These are phyloP conservation scores for Microchirus variegatus DNA, from an alignment of 2,797 vertebrate genomes.

Conservation along the genomic window DNA sequence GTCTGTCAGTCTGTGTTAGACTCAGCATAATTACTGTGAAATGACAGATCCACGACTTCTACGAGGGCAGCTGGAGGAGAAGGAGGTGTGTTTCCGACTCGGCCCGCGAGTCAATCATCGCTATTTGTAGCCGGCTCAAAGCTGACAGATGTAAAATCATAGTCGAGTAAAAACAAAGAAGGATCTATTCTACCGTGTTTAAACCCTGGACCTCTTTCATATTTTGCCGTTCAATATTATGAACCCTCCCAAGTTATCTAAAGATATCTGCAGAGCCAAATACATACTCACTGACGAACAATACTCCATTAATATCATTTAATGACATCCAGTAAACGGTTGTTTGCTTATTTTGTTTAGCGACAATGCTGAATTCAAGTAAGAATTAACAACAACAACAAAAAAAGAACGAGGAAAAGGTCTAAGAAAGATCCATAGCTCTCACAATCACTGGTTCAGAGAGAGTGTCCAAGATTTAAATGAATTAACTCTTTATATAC, in stretches of 20 bases:
- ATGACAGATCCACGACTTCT: constrained; percentile 69
- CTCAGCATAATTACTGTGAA: constrained; percentile 82
- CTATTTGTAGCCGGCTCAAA: constrained; percentile 52
- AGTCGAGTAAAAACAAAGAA: constrained; percentile 10
- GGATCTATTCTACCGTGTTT: constrained; percentile 13
- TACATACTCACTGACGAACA: constrained; percentile 14
- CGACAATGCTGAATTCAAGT: constrained; percentile 38
- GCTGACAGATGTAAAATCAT: constrained; percentile 28
- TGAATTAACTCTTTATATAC: neutral
- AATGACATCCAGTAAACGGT: constrained; percentile 12
- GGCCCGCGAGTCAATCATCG: constrained; percentile 69
- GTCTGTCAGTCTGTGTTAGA: constrained; percentile 80
- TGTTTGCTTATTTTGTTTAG: constrained; percentile 22
- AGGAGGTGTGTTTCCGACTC: constrained; percentile 63
- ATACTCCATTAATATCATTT: constrained; percentile 16
- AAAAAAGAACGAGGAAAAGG: too few species aligned
- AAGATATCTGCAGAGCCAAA: constrained; percentile 23
- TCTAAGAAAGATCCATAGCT: constrained; percentile 19
- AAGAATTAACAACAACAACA: constrained; percentile 19
- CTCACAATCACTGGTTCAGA: constrained; percentile 32
- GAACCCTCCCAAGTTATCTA: constrained; percentile 2
- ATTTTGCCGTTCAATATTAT: constrained; percentile 2
- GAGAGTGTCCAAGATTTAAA: neutral
- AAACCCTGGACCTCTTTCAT: constrained; percentile 5
- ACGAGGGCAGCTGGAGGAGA: constrained; percentile 58